These are phyloP conservation scores for Artibeus jamaicensis DNA, from an alignment of 2,797 vertebrate species.

Conservation along the genomic window DNA sequence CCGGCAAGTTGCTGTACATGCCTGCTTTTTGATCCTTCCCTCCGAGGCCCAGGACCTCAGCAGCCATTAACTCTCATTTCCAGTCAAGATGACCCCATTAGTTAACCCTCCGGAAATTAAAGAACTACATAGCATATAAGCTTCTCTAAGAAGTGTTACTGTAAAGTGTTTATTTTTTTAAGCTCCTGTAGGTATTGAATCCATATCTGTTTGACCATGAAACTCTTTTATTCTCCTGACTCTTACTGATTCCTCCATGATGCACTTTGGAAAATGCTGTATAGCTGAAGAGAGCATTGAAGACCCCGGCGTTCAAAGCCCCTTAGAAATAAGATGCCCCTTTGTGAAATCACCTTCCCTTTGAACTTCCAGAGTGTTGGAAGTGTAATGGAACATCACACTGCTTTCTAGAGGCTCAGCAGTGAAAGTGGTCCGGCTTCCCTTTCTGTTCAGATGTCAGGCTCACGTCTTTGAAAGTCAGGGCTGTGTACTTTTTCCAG, in stretches of 20 bases:
- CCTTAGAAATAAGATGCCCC: background rate
- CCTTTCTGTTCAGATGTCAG: background rate
- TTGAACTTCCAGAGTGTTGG: background rate
- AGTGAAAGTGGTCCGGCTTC: background rate
- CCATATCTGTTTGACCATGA: background rate
- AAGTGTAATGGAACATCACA: background rate
- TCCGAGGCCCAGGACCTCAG: background rate
- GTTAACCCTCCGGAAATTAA: background rate
- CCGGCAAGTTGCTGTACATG: background rate
- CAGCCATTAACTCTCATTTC: background rate
- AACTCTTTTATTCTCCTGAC: background rate
- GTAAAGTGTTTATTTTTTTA: background rate
- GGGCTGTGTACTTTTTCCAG: background rate
- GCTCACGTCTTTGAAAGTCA: background rate
- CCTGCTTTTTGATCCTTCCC: background rate
- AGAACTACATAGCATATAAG: background rate
- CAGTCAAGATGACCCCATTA: background rate
- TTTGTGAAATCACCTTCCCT: background rate
- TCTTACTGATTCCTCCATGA: background rate
- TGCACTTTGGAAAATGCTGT: background rate
- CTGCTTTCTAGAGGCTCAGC: background rate
- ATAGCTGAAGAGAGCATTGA: background rate
- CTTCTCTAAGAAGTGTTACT: background rate
- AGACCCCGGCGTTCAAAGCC: background rate
- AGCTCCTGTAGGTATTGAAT: background rate